Conservation (phyloP, 1,140 invertebrate species). For the Theocolax elegans region DNA sequence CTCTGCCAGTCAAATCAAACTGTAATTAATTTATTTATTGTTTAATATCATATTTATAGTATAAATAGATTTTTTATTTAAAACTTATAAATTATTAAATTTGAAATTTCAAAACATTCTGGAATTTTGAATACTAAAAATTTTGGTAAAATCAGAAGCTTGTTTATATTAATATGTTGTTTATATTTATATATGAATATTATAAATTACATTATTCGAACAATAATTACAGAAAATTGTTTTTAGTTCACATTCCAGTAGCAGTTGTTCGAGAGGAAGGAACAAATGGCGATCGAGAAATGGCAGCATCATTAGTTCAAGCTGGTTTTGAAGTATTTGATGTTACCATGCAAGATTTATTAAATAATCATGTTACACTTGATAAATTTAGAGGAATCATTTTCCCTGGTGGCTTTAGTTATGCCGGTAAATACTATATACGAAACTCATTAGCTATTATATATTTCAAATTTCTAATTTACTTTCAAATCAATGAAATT, state of each 20-base stretch:
- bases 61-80: conserved; percentile 8
- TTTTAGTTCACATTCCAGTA: conserved; percentile 72
- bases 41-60: conserved; percentile 30
- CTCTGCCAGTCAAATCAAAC: conserved; percentile 54
- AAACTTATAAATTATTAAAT: too few relatives aligned
- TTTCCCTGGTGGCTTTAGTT: conserved; percentile 98
- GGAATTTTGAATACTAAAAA: too few relatives aligned
- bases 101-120: too few relatives aligned
- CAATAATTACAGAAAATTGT: conserved; percentile 1
- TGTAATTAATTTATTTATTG: conserved; percentile 18
- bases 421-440: conserved; percentile 77
- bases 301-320: conserved; percentile 92
- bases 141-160: too few relatives aligned
- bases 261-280: conserved; percentile 97
- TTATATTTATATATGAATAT: too few relatives aligned
- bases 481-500: conserved; percentile 27
- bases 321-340: conserved; percentile 95
- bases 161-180: too few relatives aligned
- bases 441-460: neutral
- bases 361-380: conserved; percentile 76
- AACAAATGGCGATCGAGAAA: conserved; percentile 96
- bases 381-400: conserved; percentile 88
- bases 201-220: too few relatives aligned
- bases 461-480: neutral
- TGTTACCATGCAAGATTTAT: conserved; percentile 90